These are phyloP conservation scores for Lineus longissimus DNA, from an alignment of 1,140 invertebrate species.

Conservation along the genomic window DNA sequence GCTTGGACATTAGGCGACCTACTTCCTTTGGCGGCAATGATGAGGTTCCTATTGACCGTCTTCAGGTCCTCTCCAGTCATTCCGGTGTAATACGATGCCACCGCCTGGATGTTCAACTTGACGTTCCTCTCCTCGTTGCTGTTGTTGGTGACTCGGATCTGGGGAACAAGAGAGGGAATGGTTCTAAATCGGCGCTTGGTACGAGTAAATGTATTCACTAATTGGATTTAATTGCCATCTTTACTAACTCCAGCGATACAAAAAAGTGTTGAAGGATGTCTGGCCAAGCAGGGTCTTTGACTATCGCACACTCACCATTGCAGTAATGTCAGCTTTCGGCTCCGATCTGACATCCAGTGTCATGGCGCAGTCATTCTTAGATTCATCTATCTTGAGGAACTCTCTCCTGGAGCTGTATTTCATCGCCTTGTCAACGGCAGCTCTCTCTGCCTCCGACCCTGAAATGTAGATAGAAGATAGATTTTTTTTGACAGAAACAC, in stretches of 20 bases:
- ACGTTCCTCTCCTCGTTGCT: slow-evolving; percentile 27
- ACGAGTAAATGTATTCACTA: slow-evolving; percentile 55
- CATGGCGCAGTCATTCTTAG: too few species aligned
- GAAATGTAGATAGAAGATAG: not conserved
- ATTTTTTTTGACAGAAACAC: too few species aligned
- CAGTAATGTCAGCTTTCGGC: slow-evolving; percentile 64
- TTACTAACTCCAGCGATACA: not conserved
- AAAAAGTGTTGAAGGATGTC: too few species aligned
- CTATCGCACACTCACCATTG: too few species aligned
- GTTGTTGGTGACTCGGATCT: slow-evolving; percentile 30
- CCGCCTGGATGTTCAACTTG: slow-evolving; percentile 28
- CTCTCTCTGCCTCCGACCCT: not conserved
- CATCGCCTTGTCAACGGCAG: not conserved
- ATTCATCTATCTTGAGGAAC: too few species aligned
- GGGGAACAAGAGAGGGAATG: slow-evolving; percentile 15
- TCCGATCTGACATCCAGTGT: too few species aligned
- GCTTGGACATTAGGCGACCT: slow-evolving; percentile 3
- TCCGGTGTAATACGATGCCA: slow-evolving; percentile 41
- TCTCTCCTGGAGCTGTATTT: slow-evolving; percentile 9
- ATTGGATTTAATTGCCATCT: not conserved
- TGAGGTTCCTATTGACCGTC: slow-evolving; percentile 23
- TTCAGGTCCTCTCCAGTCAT: slow-evolving; percentile 36
- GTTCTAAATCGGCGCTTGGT: slow-evolving; percentile 27
- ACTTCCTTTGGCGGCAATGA: slow-evolving; percentile 36
- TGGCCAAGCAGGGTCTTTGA: too few species aligned